phyloP scores from a whole-genome alignment of 2,113 vertebrate species.

The Butorides virescens region DNA sequence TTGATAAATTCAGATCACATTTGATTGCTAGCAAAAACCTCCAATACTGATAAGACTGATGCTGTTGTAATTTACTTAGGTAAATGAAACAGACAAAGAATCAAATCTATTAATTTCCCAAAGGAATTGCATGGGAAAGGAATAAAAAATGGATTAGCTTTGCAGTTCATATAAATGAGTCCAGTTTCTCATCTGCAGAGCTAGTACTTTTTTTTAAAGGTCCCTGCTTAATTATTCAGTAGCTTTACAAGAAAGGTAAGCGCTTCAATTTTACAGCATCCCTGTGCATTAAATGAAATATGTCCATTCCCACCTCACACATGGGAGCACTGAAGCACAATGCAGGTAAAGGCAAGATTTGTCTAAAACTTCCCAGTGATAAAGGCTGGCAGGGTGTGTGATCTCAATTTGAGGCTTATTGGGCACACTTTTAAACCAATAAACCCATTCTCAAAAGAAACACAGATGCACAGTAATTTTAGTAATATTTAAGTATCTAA shows the following conservation, averaged over 20 bases:
- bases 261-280: neutral
- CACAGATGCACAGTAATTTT: neutral
- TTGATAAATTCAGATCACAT: constrained; percentile 26
- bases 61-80: constrained; percentile 27
- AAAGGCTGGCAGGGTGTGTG: neutral
- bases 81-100: constrained; percentile 25
- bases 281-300: neutral
- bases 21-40: neutral
- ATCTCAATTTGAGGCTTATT: neutral
- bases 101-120: constrained; percentile 23
- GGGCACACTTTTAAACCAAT: neutral
- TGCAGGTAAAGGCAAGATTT: neutral
- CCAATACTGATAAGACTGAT: neutral
- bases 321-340: neutral
- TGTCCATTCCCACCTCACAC: neutral
- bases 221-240: neutral
- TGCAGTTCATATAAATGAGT: neutral
- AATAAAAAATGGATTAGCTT: neutral
- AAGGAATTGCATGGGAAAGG: neutral
- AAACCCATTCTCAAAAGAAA: neutral
- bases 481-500: neutral
- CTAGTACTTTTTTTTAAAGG: neutral
- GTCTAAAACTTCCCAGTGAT: neutral
- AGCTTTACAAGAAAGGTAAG: neutral
- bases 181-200: neutral